Percentiles rank a stretch among this genome's conserved stretches.
Evolutionary conservation across 2,113 vertebrate species (phyloP).

Genomic region (Neolamprologus devosi): DNA sequence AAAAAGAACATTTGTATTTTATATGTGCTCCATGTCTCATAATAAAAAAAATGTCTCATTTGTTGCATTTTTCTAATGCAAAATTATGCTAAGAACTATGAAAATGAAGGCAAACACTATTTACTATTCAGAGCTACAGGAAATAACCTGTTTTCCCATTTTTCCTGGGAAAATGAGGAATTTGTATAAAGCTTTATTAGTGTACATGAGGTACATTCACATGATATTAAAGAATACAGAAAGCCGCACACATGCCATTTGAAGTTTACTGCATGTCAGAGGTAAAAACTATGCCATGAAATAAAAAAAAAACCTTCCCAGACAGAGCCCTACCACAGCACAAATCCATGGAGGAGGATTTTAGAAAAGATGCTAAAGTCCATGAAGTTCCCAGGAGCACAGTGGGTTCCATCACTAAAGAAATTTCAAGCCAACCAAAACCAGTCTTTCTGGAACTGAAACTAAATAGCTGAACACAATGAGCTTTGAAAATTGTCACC

Average conservation of each 20-base stretch:
- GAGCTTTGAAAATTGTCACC: neutral
- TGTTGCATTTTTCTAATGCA: neutral
- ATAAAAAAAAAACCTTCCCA: neutral
- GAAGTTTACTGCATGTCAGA: neutral
- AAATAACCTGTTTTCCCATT: neutral
- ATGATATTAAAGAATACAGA: neutral
- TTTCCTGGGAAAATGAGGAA: neutral
- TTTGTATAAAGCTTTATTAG: neutral
- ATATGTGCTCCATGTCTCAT: neutral
- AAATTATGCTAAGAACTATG: neutral
- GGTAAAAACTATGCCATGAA: slow-evolving; percentile 11
- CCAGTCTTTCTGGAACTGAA: neutral
- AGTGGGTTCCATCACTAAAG: neutral
- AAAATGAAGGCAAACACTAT: neutral
- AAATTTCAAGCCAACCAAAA: neutral
- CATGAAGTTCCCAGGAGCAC: neutral
- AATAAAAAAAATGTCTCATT: neutral
- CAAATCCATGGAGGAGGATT: neutral
- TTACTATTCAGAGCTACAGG: neutral
- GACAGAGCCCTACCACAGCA: neutral
- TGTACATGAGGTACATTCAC: neutral
- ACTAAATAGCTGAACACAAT: slow-evolving; percentile 11
- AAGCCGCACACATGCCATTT: neutral
- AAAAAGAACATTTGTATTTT: neutral
- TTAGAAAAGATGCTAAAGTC: neutral